Base-by-base conservation (phyloP, 1,140 invertebrate genomes). In the Hyles euphorbiae region DNA sequence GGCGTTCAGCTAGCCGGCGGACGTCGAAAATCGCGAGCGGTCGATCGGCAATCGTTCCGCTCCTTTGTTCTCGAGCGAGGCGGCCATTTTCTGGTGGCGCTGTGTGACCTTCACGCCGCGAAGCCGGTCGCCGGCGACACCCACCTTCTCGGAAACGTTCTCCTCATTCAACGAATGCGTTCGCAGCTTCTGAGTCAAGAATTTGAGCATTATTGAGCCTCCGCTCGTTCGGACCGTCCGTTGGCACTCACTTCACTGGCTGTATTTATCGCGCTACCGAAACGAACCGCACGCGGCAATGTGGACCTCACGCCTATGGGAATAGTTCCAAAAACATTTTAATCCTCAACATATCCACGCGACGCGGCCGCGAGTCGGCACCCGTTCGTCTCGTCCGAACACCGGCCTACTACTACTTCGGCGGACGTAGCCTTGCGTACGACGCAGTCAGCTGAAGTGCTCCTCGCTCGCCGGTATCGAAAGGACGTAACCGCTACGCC, bases 91-190 rank as follows among this genome's bases (percentile, higher is more conserved):
- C 85, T 88, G 84, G 80, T 77, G 76, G 74, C 83, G 75, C 73
- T 75, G 76, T 75, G 76, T 85, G 85, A 88, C 87, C 85, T 88
- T 87, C 87, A 77, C 74, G 72, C 68, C 71, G 68, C 72, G 64
- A 60, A 76, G 74, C 77, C 70, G 73, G 75, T 68, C 65, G 64
- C 70, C 68, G 71, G 72, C 74, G 65, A 84, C 77, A 85, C 89
- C 81, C 82, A 91, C 91, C 91, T 92, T 93, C 74, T 91, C 91
- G 78, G 91, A 90, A 76, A 89, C 91, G 91, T 87, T 91, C 90
- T 94, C 93, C 90, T 95, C 94, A 91, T 94, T 94, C 88, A 95
- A 91, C 81, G 93, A 94, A 89, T 95, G 94, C 81, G 93, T 94
- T 88, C 92, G 92, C 81, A 95, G 90, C 91, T 95, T 95, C 88